Conservation (phyloP, 2,113 vertebrate species). For the Malurus elegans region DNA sequence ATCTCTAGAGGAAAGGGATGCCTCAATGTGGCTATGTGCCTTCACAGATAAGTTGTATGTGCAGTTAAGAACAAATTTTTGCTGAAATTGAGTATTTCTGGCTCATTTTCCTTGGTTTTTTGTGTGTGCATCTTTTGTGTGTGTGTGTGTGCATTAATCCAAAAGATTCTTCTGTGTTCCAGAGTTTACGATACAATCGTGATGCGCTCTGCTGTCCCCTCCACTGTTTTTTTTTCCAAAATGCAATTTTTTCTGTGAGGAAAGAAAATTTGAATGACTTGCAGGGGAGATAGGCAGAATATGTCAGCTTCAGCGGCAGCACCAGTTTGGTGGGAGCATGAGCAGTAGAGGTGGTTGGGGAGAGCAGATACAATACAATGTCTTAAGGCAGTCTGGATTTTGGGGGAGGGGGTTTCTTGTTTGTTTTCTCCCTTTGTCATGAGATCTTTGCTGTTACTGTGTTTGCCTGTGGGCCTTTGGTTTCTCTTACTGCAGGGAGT, state of each 20-base stretch:
- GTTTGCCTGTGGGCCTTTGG: neutral
- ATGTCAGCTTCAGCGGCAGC: neutral
- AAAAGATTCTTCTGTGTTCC: neutral
- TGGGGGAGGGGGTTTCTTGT: accelerated
- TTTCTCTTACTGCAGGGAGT: neutral
- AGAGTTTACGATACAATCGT: neutral
- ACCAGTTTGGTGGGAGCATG: neutral
- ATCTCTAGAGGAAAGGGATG: neutral
- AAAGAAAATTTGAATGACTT: neutral
- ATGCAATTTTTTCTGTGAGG: neutral
- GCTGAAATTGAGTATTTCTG: neutral
- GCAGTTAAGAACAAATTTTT: neutral
- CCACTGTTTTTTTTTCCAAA: neutral
- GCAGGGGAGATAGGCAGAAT: neutral
- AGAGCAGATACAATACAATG: neutral
- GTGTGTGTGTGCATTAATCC: neutral
- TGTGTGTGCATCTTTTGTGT: neutral
- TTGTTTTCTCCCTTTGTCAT: neutral
- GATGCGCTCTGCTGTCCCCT: neutral
- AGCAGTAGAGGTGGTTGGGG: neutral
- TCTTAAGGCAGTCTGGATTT: neutral
- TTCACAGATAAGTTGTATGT: neutral
- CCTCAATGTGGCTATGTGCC: neutral
- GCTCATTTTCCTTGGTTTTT: neutral
- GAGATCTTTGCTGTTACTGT: neutral